Conservation (phyloP, 37 sponge, comb jelly and placozoan genomes). For the Ephydatia muelleri region DNA sequence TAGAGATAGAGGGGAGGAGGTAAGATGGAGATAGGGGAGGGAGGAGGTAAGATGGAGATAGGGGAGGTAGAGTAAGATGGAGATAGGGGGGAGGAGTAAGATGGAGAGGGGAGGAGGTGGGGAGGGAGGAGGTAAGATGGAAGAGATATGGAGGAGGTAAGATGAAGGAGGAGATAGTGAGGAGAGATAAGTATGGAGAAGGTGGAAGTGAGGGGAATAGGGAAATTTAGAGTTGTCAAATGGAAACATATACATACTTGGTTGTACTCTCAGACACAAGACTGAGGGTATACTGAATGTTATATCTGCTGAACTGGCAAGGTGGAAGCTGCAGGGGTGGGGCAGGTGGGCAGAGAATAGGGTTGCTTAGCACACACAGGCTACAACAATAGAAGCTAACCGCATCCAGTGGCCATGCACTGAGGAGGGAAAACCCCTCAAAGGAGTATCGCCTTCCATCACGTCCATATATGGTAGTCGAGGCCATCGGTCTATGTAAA, state of each 20-base stretch:
- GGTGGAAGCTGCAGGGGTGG: slow-evolving; percentile 15
- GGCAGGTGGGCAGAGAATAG: not conserved
- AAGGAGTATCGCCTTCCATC: slow-evolving; percentile 27
- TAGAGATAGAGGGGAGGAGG: too few relatives aligned
- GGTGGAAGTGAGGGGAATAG: too few relatives aligned
- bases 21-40: too few relatives aligned
- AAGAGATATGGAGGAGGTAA: not conserved
- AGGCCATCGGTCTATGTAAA: not conserved
- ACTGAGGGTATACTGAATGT: slow-evolving; percentile 2
- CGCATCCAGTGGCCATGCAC: slow-evolving; percentile 2
- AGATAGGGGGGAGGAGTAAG: too few relatives aligned
- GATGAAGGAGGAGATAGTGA: not conserved
- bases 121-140: not conserved
- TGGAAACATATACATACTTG: too few relatives aligned
- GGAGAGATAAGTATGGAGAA: too few relatives aligned
- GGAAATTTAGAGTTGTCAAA: too few relatives aligned
- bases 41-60: too few relatives aligned
- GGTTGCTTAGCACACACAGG: not conserved
- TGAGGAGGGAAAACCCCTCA: slow-evolving; percentile 35
- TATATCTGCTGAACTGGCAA: slow-evolving; percentile 13
- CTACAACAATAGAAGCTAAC: not conserved
- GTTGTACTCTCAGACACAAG: slow-evolving; percentile 18
- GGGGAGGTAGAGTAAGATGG: too few relatives aligned
- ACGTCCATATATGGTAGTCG: not conserved
- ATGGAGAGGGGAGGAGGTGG: slow-evolving; percentile 7